Conservation (phyloP, 2,797 vertebrate species). For the Darevskia nairensis region DNA sequence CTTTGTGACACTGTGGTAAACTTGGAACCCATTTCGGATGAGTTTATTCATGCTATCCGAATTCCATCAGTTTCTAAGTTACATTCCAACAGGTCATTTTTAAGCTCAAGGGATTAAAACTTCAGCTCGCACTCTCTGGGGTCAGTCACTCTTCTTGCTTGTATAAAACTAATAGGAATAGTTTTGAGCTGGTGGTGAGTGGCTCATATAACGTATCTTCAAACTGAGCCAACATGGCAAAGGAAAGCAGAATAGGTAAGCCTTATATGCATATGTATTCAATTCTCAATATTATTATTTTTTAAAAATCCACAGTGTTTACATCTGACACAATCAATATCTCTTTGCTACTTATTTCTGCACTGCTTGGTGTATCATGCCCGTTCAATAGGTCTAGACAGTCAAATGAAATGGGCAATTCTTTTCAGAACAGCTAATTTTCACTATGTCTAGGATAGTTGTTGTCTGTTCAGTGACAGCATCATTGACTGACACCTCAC, state of each 20-base stretch:
- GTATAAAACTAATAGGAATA: slow-evolving; percentile 7
- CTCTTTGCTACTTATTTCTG: neutral
- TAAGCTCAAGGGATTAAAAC: neutral
- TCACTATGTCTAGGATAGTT: neutral
- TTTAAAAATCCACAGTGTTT: neutral
- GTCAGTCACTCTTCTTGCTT: neutral
- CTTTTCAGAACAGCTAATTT: slow-evolving; percentile 28
- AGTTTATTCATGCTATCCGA: neutral
- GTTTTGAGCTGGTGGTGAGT: neutral
- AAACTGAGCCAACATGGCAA: neutral
- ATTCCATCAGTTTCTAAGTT: neutral
- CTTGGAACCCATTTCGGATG: neutral
- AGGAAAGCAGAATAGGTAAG: neutral
- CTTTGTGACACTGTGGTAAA: neutral
- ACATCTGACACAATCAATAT: neutral
- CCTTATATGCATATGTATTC: too few species aligned
- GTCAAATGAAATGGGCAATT: slow-evolving; percentile 17
- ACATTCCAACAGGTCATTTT: neutral
- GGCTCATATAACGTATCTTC: neutral
- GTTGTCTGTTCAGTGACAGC: neutral
- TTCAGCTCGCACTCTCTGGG: neutral
- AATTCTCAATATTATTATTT: too few species aligned
- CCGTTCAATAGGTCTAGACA: slow-evolving; percentile 13
- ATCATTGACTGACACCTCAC: slow-evolving; percentile 11
- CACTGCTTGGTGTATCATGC: neutral